Evolutionary conservation across 2,797 vertebrate species (phyloP).

Genomic region (Limnodromus scolopaceus): DNA sequence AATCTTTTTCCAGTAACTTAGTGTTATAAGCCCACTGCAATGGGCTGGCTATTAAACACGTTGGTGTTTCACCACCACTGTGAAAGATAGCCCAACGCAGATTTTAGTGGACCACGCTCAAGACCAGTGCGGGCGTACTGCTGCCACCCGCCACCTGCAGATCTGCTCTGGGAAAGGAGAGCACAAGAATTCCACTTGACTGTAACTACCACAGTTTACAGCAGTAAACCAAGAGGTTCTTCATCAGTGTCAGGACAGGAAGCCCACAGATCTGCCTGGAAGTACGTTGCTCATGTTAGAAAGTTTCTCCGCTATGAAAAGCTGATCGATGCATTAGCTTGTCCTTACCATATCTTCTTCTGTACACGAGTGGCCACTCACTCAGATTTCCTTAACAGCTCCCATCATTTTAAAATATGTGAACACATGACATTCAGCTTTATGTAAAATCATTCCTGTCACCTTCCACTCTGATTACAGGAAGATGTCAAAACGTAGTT

Average conservation of each 20-base stretch:
- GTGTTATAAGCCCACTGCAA: neutral
- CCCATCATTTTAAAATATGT: neutral
- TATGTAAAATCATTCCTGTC: neutral
- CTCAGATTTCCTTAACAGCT: neutral
- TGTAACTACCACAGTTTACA: neutral
- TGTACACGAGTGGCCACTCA: fast-evolving
- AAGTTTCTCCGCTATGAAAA: neutral
- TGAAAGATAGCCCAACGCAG: neutral
- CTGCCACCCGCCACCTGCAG: neutral
- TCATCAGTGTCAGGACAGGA: neutral
- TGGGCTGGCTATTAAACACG: fast-evolving
- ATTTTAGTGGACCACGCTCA: fast-evolving
- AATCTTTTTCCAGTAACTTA: neutral
- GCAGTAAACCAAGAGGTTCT: neutral
- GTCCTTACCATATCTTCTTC: neutral
- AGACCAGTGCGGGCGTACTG: fast-evolving
- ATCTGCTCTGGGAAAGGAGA: neutral
- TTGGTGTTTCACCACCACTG: neutral
- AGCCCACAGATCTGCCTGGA: neutral
- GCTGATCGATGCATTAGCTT: neutral
- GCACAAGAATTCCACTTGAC: neutral
- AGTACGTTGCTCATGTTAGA: neutral
- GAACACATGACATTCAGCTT: neutral
- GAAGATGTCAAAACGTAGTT: neutral
- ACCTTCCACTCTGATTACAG: neutral